Percentiles rank a stretch among this genome's conserved stretches.
These are phyloP conservation scores for Drosophila murphyi DNA, from an alignment of 1,140 invertebrate genomes.

Conservation along the genomic window DNA sequence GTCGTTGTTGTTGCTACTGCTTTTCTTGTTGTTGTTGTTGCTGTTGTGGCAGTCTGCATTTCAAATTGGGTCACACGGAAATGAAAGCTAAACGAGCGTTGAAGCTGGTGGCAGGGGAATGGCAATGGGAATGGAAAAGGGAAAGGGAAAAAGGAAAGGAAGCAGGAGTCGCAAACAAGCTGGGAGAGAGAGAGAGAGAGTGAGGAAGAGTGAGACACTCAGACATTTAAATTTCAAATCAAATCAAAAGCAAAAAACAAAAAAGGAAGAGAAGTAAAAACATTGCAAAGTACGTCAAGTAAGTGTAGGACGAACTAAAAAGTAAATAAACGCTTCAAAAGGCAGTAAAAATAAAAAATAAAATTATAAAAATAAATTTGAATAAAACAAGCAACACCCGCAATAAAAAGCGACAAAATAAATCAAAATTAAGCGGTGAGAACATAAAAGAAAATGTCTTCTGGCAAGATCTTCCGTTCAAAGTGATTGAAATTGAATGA, in stretches of 20 bases:
- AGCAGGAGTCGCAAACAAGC: neutral
- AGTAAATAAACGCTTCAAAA: constrained; percentile 2
- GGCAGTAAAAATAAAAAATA: neutral
- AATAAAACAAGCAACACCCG: constrained; percentile 6
- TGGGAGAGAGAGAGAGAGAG: neutral
- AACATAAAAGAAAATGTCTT: neutral
- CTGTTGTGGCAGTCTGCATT: constrained; percentile 7
- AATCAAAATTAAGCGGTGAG: neutral
- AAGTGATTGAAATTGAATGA: neutral
- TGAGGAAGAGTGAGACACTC: neutral
- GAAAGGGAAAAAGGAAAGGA: neutral
- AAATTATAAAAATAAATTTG: neutral
- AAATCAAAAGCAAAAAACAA: constrained; percentile 8
- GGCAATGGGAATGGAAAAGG: no score
- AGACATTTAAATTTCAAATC: constrained; percentile 34
- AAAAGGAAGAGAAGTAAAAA: constrained; percentile 3
- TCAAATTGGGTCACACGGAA: constrained; percentile 38
- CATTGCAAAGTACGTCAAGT: neutral
- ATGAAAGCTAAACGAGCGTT: constrained; percentile 20
- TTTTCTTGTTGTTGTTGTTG: constrained; percentile 7
- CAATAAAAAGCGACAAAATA: neutral
- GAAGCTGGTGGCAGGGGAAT: no score
- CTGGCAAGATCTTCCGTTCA: no score
- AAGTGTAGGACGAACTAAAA: neutral
- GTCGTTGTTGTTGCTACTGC: neutral